Percentiles rank a stretch among this genome's conserved stretches.
These are phyloP conservation scores for Gavialis gangeticus DNA, from an alignment of 2,113 vertebrate genomes.

Conservation along the genomic window DNA sequence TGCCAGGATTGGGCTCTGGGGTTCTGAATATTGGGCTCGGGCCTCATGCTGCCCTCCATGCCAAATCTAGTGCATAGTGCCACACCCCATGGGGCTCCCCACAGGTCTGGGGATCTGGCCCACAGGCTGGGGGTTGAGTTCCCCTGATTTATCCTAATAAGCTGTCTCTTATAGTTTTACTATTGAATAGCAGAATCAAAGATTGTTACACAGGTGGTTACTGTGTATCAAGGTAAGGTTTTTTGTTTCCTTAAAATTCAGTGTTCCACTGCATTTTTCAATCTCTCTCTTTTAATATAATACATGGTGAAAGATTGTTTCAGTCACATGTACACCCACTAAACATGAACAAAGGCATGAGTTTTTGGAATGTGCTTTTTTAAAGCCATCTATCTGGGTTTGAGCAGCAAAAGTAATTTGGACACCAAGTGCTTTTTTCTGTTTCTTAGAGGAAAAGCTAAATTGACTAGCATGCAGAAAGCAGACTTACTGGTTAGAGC, in stretches of 20 bases:
- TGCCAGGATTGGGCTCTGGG: too few species aligned
- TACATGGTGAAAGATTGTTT: background rate
- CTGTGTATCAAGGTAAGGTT: background rate
- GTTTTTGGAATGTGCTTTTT: background rate
- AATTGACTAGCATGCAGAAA: background rate
- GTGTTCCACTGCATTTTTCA: background rate
- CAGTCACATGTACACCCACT: background rate
- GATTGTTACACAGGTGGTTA: background rate
- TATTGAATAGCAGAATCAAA: background rate
- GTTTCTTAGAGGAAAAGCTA: constrained; percentile 20
- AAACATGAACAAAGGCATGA: background rate
- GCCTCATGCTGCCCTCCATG: too few species aligned
- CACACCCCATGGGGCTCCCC: too few species aligned
- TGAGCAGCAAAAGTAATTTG: constrained; percentile 50
- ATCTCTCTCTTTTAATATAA: constrained; percentile 22
- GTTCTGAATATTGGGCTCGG: too few species aligned
- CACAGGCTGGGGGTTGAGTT: too few species aligned
- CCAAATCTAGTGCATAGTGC: too few species aligned
- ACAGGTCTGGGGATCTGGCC: too few species aligned
- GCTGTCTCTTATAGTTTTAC: background rate
- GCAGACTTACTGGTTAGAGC: background rate
- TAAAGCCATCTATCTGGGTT: background rate
- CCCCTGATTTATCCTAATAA: too few species aligned
- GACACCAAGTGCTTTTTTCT: constrained; percentile 56
- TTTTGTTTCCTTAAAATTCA: background rate